Evolutionary conservation across 2,888 invertebrate genomes (phyloP), one percentile per base, ranked within the genome.

Genomic region (Tetramorium bicarinatum): DNA sequence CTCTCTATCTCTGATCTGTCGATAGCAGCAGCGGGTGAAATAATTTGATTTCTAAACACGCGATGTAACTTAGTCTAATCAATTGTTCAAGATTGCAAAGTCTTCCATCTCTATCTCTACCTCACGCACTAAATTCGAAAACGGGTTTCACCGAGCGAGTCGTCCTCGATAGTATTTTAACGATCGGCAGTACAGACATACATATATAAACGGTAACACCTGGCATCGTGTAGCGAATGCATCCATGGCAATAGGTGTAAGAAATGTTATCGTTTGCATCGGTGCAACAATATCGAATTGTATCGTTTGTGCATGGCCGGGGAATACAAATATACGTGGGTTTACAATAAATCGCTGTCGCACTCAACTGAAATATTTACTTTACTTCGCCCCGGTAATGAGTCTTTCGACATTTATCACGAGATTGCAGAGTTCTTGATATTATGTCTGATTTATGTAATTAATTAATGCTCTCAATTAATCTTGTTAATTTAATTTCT

Each of bases 41-140:
- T 80, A 72, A 80, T 80, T 72, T 72, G 47, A 80, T 80, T 80
- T 80, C 64, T 49, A 52, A 77, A 77, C 56, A 44, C 52, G 18
- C 44, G 44, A 7, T 34, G 59, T 18, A 75, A 64, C n/a, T 75
- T 34, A 41, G 38, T 34, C 29, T 76, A 64, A 77, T 59, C 82
- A 59, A 77, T 82, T 25, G 25, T 66, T 47, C 47, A 13, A 44
- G 13, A 47, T 66, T 34, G 66, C 49, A 59, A 71, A 82, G 56
- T 62, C 66, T 85, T 67, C n/a, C 56, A 34, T 34, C 29, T 34
- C 29, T 34, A 34, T 34, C 29, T 4, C 29, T 34, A 34, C 29
- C 29, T 34, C 29, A 34, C 29, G 25, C n/a, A 54, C 34, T 64
- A 76, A 75, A 69, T 75, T 15, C 18, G 34, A 47, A 85, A 85